Base-by-base conservation (phyloP, 2,888 invertebrate genomes). In the Pseudococcus viburni region DNA sequence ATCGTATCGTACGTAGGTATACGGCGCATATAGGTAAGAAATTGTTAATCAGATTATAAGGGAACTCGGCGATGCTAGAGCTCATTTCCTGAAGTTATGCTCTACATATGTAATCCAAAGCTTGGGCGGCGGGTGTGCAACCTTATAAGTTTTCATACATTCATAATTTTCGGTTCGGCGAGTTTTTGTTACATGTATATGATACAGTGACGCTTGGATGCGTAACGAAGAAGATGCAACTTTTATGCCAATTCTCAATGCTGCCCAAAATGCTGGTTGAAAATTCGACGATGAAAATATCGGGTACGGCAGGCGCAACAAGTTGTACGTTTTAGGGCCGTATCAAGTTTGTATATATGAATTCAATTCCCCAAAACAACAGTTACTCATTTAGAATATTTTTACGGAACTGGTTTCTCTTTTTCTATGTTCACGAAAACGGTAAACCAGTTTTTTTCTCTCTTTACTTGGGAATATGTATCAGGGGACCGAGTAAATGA, bases 161-260 rank as follows among this genome's bases (percentile, higher is more conserved):
- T 88, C 88, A 88, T 88, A 88, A 88, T 88, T 88, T 88, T 88
- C 88, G 88, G 80, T 88, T 59, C 88, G 88, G 22, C 88, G 88
- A 55, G 83, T 88, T 88, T 88, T 88, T 55, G 80, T 88, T 88
- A 39, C 88, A 83, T 88, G 88, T 83, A 88, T 80, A 88, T 88
- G 83, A 88, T 88, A 88, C 83, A 88, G 68, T 88, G 88, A 51
- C 33, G 83, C 88, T 88, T 83, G 80, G 83, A 80, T 88, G 88
- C 88, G 88, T 88, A 88, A 83, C 88, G 88, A 59, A 80, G 83
- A 80, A 80, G 83, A 88, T 88, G 85, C 59, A 85, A 85, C 39
- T 85, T 59, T 64, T 59, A 39, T 51, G 80, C 80, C 80, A 83
- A 46, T 46, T 42, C 80, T 83, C 80, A 83, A 12, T 83, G 80